Percentiles rank a stretch among this genome's conserved stretches.
Evolutionary conservation across 2,113 vertebrate genomes (phyloP).

Genomic region (Tichodroma muraria): DNA sequence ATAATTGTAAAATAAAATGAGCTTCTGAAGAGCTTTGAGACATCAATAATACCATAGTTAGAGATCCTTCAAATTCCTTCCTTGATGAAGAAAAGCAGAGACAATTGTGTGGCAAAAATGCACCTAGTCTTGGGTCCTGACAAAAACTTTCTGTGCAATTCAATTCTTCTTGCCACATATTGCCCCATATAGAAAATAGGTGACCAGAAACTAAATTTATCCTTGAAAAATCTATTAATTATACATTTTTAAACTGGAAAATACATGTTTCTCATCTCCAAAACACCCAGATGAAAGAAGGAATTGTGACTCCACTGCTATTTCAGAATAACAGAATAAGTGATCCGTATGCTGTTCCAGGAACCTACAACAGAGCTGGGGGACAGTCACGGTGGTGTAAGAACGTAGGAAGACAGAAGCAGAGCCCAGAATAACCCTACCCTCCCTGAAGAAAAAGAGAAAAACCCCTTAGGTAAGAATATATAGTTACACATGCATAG

Average conservation of each 20-base stretch:
- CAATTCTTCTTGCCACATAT: not conserved
- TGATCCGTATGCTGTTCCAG: not conserved
- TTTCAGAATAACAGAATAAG: not conserved
- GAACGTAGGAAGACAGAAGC: not conserved
- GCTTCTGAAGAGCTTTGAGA: not conserved
- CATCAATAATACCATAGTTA: not conserved
- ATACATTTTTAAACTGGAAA: not conserved
- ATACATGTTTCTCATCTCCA: not conserved
- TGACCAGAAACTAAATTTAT: not conserved
- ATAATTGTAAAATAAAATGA: not conserved
- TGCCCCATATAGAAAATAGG: not conserved
- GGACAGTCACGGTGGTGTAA: not conserved
- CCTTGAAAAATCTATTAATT: not conserved
- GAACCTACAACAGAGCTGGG: fast-evolving
- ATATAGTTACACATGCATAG: not conserved
- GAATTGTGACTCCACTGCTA: not conserved
- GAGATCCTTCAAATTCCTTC: not conserved
- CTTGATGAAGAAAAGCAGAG: not conserved
- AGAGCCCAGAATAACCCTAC: not conserved
- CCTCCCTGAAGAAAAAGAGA: not conserved
- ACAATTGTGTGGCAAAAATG: not conserved
- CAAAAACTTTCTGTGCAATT: not conserved
- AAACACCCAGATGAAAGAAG: not conserved
- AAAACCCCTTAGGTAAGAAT: not conserved
- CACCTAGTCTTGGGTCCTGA: not conserved